Evolutionary conservation across 2,113 vertebrate species (phyloP), one percentile per base, ranked within the genome.

Genomic region (Kryptolebias marmoratus): DNA sequence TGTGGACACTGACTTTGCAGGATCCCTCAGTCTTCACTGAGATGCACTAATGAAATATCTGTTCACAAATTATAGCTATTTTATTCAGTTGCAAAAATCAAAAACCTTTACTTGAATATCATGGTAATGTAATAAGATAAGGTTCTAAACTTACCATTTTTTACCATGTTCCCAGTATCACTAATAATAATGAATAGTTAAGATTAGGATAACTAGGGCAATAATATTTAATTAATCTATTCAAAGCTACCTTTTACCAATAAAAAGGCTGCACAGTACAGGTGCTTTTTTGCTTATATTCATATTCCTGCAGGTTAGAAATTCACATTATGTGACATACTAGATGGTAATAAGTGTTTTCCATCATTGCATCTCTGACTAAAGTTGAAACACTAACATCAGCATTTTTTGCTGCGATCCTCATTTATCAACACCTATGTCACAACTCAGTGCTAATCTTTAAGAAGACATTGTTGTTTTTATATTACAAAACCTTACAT

Each of bases 401-500:
- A 10, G 15, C 10, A 1, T n/a, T 59, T 55, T 27, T 45, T 65
- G 0, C 2, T 11, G 16, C 22, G 22, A 69, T 58, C 50, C 39
- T 52, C 13, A 42, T 13, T 54, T 11, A 62, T 30, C 45, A 44
- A 47, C 73, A 15, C 18, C 48, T 44, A 39, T 47, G 31, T 44
- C 18, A 18, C 50, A 77, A 54, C 64, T 39, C 58, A 47, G 15
- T 57, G 67, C 42, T 9, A 62, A 44, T 12, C 12, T 48, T 62
- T 1, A 75, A 53, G 22, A 67, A 11, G 9, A 54, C 6, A n/a
- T 56, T 27, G 3, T 13, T 73, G 44, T 44, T 45, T 28, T 57
- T n/a, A n/a, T 70, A 52, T 32, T 52, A 39, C 1, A 56, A 73
- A 72, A 73, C 16, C 50, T 22, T 68, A 14, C 13, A 58, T 47